Evolutionary conservation across 2,797 vertebrate species (phyloP).

Genomic region (Rhabdomys pumilio): DNA sequence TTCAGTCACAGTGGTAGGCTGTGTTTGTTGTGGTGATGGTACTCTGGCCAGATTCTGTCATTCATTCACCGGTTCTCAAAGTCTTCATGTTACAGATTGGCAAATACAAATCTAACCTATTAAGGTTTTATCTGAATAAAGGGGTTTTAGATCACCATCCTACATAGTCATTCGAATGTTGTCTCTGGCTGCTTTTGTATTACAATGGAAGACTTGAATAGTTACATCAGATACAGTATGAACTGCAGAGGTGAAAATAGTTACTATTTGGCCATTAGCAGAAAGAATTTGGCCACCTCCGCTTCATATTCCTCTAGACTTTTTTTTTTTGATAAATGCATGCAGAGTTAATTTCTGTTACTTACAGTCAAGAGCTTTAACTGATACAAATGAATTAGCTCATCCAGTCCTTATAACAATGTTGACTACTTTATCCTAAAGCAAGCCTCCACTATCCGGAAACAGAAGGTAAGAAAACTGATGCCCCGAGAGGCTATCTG

Average conservation of each 20-base stretch:
- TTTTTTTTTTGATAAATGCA: background rate
- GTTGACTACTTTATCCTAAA: background rate
- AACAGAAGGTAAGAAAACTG: constrained; percentile 42
- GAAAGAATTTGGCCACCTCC: background rate
- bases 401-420: constrained; percentile 33
- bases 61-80: constrained; percentile 14
- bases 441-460: background rate
- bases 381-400: constrained; percentile 29
- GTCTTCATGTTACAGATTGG: background rate
- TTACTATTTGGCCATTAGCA: background rate
- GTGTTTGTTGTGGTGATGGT: background rate
- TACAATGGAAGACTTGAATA: constrained; percentile 30
- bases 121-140: constrained; percentile 14
- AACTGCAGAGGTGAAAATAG: background rate
- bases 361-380: constrained; percentile 45
- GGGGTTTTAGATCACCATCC: background rate
- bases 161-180: background rate
- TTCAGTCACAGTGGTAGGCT: constrained; percentile 12
- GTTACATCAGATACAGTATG: background rate
- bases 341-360: constrained; percentile 11
- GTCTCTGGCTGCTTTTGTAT: constrained; percentile 6
- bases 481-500: background rate
- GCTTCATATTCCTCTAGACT: background rate
- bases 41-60: constrained; percentile 14
- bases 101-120: constrained; percentile 6